Evolutionary conservation across 2,797 vertebrate species (phyloP).

Genomic region (Rhabdophis nuchalis): DNA sequence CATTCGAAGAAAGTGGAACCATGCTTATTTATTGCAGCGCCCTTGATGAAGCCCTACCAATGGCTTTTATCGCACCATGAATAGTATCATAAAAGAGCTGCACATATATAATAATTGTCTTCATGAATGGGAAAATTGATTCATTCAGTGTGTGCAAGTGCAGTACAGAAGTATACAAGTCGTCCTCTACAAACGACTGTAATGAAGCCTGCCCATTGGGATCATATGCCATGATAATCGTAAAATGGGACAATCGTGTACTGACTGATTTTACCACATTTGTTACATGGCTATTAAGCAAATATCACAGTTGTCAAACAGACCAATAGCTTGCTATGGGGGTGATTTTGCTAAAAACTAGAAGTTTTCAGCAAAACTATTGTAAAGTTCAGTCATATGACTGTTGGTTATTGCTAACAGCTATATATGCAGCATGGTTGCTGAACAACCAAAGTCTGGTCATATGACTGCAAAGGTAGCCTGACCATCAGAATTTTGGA

Average conservation of each 20-base stretch:
- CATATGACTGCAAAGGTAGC: not conserved
- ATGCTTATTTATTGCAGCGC: not conserved
- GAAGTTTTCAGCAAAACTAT: not conserved
- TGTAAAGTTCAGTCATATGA: not conserved
- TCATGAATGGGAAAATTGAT: not conserved
- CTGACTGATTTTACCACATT: not conserved
- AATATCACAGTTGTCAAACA: not conserved
- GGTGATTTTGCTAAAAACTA: not conserved
- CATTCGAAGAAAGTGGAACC: not conserved
- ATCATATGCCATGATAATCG: not conserved
- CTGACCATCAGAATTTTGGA: not conserved
- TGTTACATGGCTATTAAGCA: not conserved
- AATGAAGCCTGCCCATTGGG: not conserved
- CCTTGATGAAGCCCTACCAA: not conserved
- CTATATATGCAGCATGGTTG: not conserved
- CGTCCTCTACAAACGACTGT: not conserved
- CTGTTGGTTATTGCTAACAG: not conserved
- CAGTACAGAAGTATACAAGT: not conserved
- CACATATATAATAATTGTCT: not conserved
- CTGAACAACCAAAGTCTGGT: not conserved
- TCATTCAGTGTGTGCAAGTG: not conserved
- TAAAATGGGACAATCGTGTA: not conserved
- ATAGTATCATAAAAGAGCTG: not conserved
- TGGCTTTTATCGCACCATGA: not conserved
- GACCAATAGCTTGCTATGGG: not conserved